Evolutionary conservation across 1,140 invertebrate species (phyloP).

Genomic region (Cardiocondyla obscurior): DNA sequence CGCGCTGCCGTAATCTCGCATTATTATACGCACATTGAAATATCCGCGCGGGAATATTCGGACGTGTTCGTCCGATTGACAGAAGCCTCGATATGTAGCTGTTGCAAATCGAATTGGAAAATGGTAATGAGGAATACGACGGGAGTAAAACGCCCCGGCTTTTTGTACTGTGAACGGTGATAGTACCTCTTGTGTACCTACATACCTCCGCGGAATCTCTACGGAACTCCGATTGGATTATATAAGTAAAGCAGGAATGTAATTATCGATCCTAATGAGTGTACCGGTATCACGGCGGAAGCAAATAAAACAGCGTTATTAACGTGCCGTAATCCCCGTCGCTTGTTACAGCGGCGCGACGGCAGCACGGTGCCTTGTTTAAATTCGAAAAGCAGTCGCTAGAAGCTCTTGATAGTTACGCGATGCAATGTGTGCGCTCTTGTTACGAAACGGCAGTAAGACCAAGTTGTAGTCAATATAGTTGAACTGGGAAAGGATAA

Average conservation of each 20-base stretch:
- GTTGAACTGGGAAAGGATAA: conserved; percentile 3
- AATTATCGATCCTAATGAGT: conserved; percentile 49
- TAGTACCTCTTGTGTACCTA: neutral
- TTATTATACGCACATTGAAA: conserved; percentile 11
- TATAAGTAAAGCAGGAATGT: conserved; percentile 14
- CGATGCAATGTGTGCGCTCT: conserved; percentile 39
- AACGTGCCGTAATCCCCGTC: conserved; percentile 26
- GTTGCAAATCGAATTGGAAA: conserved; percentile 25
- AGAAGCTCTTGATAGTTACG: conserved; percentile 49
- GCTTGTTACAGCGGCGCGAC: conserved; percentile 13
- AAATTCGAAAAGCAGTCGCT: conserved; percentile 49
- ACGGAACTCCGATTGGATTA: conserved; percentile 35
- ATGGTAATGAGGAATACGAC: conserved; percentile 31
- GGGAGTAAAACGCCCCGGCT: neutral
- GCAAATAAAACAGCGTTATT: conserved; percentile 50
- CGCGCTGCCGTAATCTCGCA: conserved; percentile 35
- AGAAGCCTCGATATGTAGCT: conserved; percentile 21
- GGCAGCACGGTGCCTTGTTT: conserved; percentile 36
- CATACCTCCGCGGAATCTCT: neutral
- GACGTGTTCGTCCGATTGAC: neutral
- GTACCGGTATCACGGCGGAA: conserved; percentile 20
- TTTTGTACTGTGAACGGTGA: neutral
- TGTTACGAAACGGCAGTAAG: conserved; percentile 52
- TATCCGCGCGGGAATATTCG: neutral
- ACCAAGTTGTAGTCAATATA: conserved; percentile 57